A percentile compares a stretch with the other conserved stretches of the same genome.
These are phyloP conservation scores for Salvelinus namaycush DNA, from an alignment of 2,113 vertebrate genomes.

Conservation along the genomic window DNA sequence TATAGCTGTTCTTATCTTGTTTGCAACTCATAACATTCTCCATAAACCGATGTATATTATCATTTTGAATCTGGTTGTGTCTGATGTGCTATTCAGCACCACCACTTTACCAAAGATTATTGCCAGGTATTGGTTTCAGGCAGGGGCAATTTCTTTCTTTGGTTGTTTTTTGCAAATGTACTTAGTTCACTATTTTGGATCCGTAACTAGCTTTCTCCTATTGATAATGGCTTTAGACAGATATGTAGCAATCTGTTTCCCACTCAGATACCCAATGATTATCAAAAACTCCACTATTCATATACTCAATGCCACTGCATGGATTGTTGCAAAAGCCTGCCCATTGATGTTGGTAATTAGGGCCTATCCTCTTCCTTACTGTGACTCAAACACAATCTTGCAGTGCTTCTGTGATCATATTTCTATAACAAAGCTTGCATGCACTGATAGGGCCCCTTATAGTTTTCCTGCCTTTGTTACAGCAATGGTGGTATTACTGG, in stretches of 20 bases:
- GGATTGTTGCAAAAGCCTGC: slow-evolving; percentile 19
- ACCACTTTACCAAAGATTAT: slow-evolving; percentile 54
- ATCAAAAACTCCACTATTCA: slow-evolving; percentile 49
- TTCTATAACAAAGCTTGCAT: slow-evolving; percentile 54
- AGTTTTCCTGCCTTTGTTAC: slow-evolving; percentile 10
- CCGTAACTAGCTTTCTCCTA: slow-evolving; percentile 43
- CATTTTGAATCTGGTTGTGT: slow-evolving; percentile 41
- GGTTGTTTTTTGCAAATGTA: slow-evolving; percentile 55
- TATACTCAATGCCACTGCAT: slow-evolving; percentile 44
- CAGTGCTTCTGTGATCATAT: slow-evolving; percentile 69
- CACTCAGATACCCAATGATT: slow-evolving; percentile 51
- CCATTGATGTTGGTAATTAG: slow-evolving; percentile 40
- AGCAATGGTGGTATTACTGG: slow-evolving; percentile 63
- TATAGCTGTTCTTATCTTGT: slow-evolving; percentile 23
- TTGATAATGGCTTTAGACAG: slow-evolving; percentile 69
- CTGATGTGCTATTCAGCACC: slow-evolving; percentile 51
- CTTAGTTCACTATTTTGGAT: slow-evolving; percentile 53
- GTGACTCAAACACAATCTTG: slow-evolving; percentile 64
- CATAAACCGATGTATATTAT: slow-evolving; percentile 55
- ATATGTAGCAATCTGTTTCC: slow-evolving; percentile 64
- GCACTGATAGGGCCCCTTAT: slow-evolving; percentile 17
- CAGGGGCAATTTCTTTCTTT: slow-evolving; percentile 32
- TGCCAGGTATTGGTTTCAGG: slow-evolving; percentile 44
- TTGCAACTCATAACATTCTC: slow-evolving; percentile 32
- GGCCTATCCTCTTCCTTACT: slow-evolving; percentile 60